Evolutionary conservation across 2,888 invertebrate species (phyloP).

Genomic region (Synanthedon vespiformis): DNA sequence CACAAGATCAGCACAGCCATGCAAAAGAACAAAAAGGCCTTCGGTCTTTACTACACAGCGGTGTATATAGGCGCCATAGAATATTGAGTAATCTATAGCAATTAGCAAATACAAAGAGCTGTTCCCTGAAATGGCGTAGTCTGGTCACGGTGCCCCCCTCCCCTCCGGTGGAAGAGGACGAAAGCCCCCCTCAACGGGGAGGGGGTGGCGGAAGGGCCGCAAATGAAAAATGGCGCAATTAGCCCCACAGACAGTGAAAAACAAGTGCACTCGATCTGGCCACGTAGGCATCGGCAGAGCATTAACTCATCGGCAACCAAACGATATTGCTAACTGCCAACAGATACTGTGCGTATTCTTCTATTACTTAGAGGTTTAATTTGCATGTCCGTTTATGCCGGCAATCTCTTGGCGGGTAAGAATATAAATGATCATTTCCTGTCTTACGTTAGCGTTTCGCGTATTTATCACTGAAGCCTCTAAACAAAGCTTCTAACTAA

Average conservation of each 20-base stretch:
- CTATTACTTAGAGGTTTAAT: too few species aligned
- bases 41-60: too few species aligned
- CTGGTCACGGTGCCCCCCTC: background rate
- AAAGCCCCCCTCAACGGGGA: background rate
- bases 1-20: too few species aligned
- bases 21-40: too few species aligned
- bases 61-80: background rate
- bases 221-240: constrained; percentile 68
- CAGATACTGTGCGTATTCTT: constrained; percentile 6
- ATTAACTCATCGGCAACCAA: constrained; percentile 37
- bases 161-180: background rate
- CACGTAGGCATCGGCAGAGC: constrained; percentile 18
- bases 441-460: too few species aligned
- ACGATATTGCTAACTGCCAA: constrained; percentile 14
- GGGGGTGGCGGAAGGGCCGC: constrained; percentile 27
- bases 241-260: constrained; percentile 67
- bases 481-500: too few species aligned
- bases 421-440: too few species aligned
- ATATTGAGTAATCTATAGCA: background rate
- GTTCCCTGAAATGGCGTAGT: background rate
- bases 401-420: too few species aligned
- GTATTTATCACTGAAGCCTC: too few species aligned
- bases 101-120: background rate
- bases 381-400: too few species aligned
- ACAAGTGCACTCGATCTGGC: constrained; percentile 65